These are phyloP conservation scores for Uloborus diversus DNA, from an alignment of 1,140 invertebrate species.

Conservation along the genomic window DNA sequence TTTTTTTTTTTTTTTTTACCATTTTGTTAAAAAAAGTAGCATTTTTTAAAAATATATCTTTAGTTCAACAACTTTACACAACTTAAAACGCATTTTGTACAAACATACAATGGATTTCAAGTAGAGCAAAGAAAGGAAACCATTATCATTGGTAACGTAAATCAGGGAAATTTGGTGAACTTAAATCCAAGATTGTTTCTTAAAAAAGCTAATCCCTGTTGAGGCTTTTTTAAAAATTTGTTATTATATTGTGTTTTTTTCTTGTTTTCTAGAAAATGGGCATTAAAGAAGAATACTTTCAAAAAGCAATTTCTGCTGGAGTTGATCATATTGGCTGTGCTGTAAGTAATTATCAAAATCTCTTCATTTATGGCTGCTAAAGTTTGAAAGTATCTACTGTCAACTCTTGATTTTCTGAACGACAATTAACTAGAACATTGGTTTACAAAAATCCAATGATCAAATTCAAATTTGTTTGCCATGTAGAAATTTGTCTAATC, in stretches of 20 bases:
- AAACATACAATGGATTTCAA: background rate
- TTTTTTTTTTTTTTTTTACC: too few species aligned
- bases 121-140: background rate
- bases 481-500: background rate
- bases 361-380: background rate
- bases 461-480: background rate
- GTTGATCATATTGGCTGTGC: conserved; percentile 38
- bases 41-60: too few species aligned
- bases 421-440: too few species aligned
- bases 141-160: background rate
- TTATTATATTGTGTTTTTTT: background rate
- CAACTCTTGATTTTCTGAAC: too few species aligned
- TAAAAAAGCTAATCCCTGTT: background rate
- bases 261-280: conserved; percentile 74
- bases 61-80: too few species aligned
- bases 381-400: background rate
- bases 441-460: too few species aligned
- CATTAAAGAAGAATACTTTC: conserved; percentile 80
- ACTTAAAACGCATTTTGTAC: too few species aligned
- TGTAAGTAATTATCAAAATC: conserved; percentile 12
- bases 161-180: background rate
- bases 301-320: conserved; percentile 73
- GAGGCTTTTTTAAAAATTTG: background rate
- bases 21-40: too few species aligned
- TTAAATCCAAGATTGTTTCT: background rate